phyloP scores from a whole-genome alignment of 2,888 invertebrate species.

The Eledona agricola region DNA sequence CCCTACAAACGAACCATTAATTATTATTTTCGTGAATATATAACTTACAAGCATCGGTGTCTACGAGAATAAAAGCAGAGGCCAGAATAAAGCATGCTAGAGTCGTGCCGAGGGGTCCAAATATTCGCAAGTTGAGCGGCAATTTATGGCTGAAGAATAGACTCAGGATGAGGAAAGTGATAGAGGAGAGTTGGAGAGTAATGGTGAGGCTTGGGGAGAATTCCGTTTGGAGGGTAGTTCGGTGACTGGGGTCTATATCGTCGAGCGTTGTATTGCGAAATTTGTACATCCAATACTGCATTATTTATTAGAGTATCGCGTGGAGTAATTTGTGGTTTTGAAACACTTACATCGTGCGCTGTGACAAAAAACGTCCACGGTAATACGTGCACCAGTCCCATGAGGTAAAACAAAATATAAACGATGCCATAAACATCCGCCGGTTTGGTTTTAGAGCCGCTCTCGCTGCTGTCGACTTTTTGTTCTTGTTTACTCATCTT shows the following conservation, averaged over 20 bases:
- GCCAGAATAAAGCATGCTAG: background rate
- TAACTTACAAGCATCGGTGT: constrained; percentile 9
- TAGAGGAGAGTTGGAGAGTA: background rate
- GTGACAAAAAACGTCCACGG: constrained; percentile 19
- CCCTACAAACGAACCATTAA: background rate
- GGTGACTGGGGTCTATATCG: background rate
- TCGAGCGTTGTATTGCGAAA: constrained; percentile 1
- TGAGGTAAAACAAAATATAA: constrained; percentile 10
- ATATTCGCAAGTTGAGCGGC: background rate
- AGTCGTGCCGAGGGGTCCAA: background rate
- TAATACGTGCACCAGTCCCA: constrained; percentile 9
- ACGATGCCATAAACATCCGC: constrained; percentile 7
- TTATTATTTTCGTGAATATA: background rate
- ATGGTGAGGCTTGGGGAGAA: constrained; percentile 4
- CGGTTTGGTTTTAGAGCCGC: too few relatives aligned
- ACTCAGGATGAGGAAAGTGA: background rate
- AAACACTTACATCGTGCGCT: constrained; percentile 7
- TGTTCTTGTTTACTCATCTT: too few relatives aligned
- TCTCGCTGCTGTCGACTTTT: too few relatives aligned
- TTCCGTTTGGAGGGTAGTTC: constrained; percentile 1
- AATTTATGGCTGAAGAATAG: constrained; percentile 1
- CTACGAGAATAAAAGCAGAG: constrained; percentile 3
- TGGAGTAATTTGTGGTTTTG: background rate
- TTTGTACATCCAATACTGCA: constrained; percentile 5
- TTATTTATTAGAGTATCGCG: background rate